Conservation (phyloP, 2,113 vertebrate genomes). For the Microcebus griseorufus region DNA sequence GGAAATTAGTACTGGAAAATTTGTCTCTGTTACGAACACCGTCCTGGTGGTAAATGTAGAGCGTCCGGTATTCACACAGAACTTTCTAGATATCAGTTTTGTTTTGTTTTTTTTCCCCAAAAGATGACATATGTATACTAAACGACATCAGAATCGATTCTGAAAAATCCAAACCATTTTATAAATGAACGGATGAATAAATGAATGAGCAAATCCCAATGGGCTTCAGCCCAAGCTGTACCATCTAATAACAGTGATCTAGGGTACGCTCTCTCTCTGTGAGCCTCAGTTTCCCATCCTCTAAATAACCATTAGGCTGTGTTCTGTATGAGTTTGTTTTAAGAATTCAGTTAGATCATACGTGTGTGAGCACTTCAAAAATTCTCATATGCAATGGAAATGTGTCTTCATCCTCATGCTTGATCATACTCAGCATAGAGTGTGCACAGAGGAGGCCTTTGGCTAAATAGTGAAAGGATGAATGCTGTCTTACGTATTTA, state of each 20-base stretch:
- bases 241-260: not conserved
- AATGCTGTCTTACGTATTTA: not conserved
- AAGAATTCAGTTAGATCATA: not conserved
- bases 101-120: not conserved
- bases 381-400: not conserved
- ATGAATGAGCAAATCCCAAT: not conserved
- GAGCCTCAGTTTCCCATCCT: not conserved
- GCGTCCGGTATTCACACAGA: not conserved
- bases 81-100: not conserved
- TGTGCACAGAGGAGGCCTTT: no score
- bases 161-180: not conserved
- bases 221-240: not conserved
- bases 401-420: not conserved
- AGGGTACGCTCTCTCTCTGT: not conserved
- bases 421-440: not conserved
- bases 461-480: not conserved
- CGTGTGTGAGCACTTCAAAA: not conserved
- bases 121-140: not conserved
- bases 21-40: not conserved
- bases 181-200: not conserved
- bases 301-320: not conserved
- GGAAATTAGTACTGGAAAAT: conserved; percentile 2
- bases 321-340: not conserved
- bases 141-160: not conserved
- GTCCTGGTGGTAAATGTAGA: not conserved